Base-by-base conservation (phyloP, 2,888 invertebrate genomes). In the Tetragonula carbonaria region DNA sequence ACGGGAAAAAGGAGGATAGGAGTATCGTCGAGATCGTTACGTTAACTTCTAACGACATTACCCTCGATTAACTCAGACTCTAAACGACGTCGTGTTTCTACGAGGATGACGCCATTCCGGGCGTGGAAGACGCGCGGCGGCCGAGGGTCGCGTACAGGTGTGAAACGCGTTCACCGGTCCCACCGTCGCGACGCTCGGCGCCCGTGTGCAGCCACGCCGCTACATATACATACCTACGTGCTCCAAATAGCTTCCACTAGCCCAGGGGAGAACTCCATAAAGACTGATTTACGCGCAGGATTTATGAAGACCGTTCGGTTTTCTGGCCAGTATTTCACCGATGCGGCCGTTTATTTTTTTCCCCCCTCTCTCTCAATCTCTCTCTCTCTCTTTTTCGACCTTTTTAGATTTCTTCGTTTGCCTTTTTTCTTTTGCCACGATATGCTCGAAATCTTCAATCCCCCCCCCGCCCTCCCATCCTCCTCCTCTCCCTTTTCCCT, bases 241-340 rank as follows among this genome's bases (percentile, higher is more conserved):
- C 75, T 88, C 87, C 88, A 89, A 92, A 92, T 90, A 91, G 90
- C 90, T 86, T 86, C 86, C 77, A 74, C 85, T 87, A 45, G 85
- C 84, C 88, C 90, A 80, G 76, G 87, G 88, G 88, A 87, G 85
- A 89, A 91, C 91, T 92, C 93, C 90, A 93, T 93, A 93, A 93
- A 93, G 92, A 91, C 92, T 93, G 93, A 93, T 93, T 93, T 93
- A 93, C 93, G 93, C 90, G 90, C 90, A 87, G 91, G 92, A 93
- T 93, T 93, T 93, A 93, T 93, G 93, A 93, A 93, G 93, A 93
- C 91, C 90, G 92, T 93, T 93, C 91, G 93, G 91, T 93, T 93
- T 92, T 93, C 91, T 91, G 82, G 89, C 89, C 90, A 90, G 90
- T 93, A 93, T 92, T 93, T 92, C 92, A 91, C 91, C 89, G 83